Conservation (phyloP, 2,888 invertebrate genomes). For the Caenorhabditis sp. region DNA sequence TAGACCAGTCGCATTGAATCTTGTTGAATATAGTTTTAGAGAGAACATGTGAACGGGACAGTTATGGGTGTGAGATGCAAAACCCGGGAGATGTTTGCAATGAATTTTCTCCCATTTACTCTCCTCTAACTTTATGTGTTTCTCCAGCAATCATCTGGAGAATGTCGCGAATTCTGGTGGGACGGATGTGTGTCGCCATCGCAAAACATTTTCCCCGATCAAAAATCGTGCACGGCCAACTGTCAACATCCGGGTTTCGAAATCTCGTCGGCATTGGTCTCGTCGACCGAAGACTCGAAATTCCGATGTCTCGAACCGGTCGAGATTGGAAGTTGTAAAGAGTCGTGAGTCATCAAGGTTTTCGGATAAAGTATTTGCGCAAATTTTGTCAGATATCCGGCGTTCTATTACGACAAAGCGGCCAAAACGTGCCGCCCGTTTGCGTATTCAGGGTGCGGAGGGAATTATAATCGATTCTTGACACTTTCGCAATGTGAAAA, state of each 20-base stretch:
- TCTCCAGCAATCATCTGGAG: slow-evolving; percentile 56
- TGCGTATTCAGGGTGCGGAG: slow-evolving; percentile 65
- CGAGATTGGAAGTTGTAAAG: slow-evolving; percentile 54
- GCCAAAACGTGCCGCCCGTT: slow-evolving; percentile 58
- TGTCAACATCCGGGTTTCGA: slow-evolving; percentile 50
- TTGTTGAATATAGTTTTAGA: too few relatives aligned
- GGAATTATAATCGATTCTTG: slow-evolving; percentile 66
- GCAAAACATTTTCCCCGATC: slow-evolving; percentile 63
- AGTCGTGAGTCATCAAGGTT: slow-evolving; percentile 55
- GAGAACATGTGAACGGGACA: too few relatives aligned
- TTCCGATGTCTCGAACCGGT: slow-evolving; percentile 60
- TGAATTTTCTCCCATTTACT: too few relatives aligned
- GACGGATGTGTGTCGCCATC: slow-evolving; percentile 62
- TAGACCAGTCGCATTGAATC: too few relatives aligned
- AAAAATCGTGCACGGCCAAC: slow-evolving; percentile 44
- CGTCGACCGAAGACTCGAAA: slow-evolving; percentile 37
- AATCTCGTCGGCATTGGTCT: slow-evolving; percentile 36
- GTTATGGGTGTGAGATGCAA: too few relatives aligned
- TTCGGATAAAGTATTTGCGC: not conserved
- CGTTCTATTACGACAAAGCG: slow-evolving; percentile 51
- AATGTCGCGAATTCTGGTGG: slow-evolving; percentile 63
- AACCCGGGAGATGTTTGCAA: too few relatives aligned
- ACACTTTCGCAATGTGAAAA: slow-evolving; percentile 62
- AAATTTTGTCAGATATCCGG: slow-evolving; percentile 46
- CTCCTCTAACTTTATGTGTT: not conserved